Evolutionary conservation across 2,113 vertebrate genomes (phyloP).

Genomic region (Boulengeromyrus knoepffleri): DNA sequence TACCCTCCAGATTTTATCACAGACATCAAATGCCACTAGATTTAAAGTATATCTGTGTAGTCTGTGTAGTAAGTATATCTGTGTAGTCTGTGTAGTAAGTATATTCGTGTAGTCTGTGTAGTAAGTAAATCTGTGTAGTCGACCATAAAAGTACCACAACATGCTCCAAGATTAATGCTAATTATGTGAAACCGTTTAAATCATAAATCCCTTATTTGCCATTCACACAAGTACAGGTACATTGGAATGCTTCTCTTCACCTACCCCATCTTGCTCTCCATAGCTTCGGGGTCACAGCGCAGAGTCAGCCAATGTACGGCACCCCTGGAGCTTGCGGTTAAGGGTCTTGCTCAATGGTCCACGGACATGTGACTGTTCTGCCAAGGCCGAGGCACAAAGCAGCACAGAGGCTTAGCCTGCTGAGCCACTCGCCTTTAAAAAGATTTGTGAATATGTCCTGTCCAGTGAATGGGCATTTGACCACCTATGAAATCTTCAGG

Average conservation of each 20-base stretch:
- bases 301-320: not conserved
- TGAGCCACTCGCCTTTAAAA: not conserved
- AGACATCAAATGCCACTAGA: not conserved
- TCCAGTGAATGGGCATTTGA: not conserved
- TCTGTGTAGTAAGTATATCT: too few species aligned
- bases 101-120: too few species aligned
- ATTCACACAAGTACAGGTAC: not conserved
- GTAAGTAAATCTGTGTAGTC: not conserved
- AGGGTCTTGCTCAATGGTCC: not conserved
- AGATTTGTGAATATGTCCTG: not conserved
- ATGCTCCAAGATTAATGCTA: slow-evolving; percentile 1
- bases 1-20: not conserved
- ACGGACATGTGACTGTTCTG: not conserved
- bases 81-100: not conserved
- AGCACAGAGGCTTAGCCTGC: too few species aligned
- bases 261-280: not conserved
- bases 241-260: not conserved
- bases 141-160: not conserved
- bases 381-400: too few species aligned
- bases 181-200: not conserved
- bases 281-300: not conserved
- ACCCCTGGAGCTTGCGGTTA: not conserved
- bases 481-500: not conserved
- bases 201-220: not conserved
- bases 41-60: not conserved